Evolutionary conservation across 2,797 vertebrate genomes (phyloP).

Genomic region (Muscicapa comitata): DNA sequence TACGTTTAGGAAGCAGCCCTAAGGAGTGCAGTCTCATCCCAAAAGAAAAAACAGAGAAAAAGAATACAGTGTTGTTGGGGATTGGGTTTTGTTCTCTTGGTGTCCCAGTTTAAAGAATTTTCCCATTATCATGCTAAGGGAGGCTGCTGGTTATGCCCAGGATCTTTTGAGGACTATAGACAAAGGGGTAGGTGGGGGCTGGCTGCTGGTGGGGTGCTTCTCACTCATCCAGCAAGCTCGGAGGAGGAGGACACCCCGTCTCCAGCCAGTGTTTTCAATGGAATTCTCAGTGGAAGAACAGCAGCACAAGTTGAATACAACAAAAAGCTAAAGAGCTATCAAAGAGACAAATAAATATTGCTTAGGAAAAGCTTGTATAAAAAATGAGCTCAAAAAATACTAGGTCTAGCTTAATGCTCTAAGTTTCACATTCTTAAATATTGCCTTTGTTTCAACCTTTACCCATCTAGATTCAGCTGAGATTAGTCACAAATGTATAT

Average conservation of each 20-base stretch:
- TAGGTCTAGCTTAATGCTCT: background rate
- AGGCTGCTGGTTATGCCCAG: too few species aligned
- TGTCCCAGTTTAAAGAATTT: too few species aligned
- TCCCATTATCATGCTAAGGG: too few species aligned
- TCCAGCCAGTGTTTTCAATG: background rate
- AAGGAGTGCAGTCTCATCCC: background rate
- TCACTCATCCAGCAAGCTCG: too few species aligned
- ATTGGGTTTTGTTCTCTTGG: too few species aligned
- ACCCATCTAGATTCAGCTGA: background rate
- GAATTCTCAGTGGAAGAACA: background rate
- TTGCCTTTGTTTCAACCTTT: fast-evolving
- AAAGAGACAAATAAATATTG: background rate
- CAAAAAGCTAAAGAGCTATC: background rate
- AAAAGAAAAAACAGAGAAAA: background rate
- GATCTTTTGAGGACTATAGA: too few species aligned
- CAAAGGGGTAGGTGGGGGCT: too few species aligned
- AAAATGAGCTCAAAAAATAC: background rate
- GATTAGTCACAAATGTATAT: background rate
- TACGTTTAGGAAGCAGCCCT: background rate
- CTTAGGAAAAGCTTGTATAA: background rate
- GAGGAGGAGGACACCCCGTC: too few species aligned
- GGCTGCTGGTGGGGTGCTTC: too few species aligned
- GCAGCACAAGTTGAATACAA: background rate
- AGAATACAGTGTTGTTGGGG: background rate
- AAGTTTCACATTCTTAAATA: background rate